A percentile compares a stretch with the other conserved stretches of the same genome.
phyloP scores from a whole-genome alignment of 37 sponge, comb jelly and placozoan species.

The Geodia barretti region DNA sequence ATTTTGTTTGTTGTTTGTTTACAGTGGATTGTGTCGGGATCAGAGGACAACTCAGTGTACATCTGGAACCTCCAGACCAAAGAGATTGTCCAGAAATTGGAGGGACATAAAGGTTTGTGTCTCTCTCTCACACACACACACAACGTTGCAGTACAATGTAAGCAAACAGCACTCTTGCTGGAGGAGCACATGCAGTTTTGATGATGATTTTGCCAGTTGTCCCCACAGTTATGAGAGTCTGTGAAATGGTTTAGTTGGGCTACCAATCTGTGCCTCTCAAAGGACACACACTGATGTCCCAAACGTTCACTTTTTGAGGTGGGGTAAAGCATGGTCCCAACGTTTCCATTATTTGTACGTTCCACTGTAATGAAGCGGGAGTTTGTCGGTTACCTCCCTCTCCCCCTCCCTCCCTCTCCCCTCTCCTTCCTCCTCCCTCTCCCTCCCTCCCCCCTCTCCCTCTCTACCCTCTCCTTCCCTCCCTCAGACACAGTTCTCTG shows the following conservation, averaged over 20 bases:
- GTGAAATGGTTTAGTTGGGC: too few relatives aligned
- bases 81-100: constrained; percentile 94
- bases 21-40: constrained; percentile 97
- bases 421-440: too few relatives aligned
- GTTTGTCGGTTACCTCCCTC: too few relatives aligned
- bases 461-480: not conserved
- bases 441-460: too few relatives aligned
- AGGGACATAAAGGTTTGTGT: constrained; percentile 87
- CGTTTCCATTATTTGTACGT: too few relatives aligned
- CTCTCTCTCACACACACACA: too few relatives aligned
- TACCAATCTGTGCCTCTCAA: too few relatives aligned
- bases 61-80: constrained; percentile 98
- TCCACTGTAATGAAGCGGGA: too few relatives aligned
- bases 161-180: not conserved
- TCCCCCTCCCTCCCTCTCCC: too few relatives aligned
- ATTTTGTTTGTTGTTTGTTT: constrained; percentile 13
- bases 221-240: not conserved
- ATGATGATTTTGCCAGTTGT: not conserved
- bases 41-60: constrained; percentile 96
- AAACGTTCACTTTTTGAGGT: too few relatives aligned
- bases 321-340: too few relatives aligned
- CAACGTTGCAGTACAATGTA: not conserved
- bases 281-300: too few relatives aligned
- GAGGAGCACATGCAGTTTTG: not conserved
- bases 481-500: constrained; percentile 89